phyloP scores from a whole-genome alignment of 2,888 invertebrate genomes.

The Gari tellinella region DNA sequence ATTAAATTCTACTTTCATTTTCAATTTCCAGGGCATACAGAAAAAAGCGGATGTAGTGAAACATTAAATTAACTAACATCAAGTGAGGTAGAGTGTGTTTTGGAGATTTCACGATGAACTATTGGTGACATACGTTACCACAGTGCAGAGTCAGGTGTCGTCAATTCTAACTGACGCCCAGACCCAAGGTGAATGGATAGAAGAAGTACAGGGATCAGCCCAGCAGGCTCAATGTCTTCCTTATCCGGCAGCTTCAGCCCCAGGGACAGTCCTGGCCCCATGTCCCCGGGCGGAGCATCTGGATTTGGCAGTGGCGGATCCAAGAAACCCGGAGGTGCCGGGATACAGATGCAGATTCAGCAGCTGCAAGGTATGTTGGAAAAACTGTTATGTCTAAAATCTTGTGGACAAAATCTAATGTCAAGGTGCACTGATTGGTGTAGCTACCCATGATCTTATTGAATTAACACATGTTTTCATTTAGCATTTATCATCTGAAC shows the following conservation, averaged over 20 bases:
- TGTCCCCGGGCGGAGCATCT: slow-evolving; percentile 59
- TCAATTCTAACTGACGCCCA: slow-evolving; percentile 5
- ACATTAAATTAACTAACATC: neutral
- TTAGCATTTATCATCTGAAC: no score
- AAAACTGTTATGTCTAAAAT: neutral
- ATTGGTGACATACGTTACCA: slow-evolving; percentile 22
- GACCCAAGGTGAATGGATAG: slow-evolving; percentile 21
- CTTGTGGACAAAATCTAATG: no score
- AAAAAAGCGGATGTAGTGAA: slow-evolving; percentile 7
- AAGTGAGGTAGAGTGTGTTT: slow-evolving; percentile 46
- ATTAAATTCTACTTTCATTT: slow-evolving; percentile 35
- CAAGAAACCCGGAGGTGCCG: slow-evolving; percentile 52
- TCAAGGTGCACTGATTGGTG: no score
- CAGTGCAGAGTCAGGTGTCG: slow-evolving; percentile 52
- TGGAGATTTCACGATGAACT: slow-evolving; percentile 49
- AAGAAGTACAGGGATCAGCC: slow-evolving; percentile 50
- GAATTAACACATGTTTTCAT: no score
- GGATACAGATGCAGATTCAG: slow-evolving; percentile 71
- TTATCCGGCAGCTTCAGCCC: slow-evolving; percentile 63
- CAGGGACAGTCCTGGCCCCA: slow-evolving; percentile 62
- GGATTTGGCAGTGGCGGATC: slow-evolving; percentile 37
- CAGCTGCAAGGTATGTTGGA: slow-evolving; percentile 65
- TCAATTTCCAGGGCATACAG: slow-evolving; percentile 32
- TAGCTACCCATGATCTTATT: no score
- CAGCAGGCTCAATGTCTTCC: slow-evolving; percentile 66